Conservation (phyloP, 2,113 vertebrate genomes). For the Myanophis thanlyinensis region DNA sequence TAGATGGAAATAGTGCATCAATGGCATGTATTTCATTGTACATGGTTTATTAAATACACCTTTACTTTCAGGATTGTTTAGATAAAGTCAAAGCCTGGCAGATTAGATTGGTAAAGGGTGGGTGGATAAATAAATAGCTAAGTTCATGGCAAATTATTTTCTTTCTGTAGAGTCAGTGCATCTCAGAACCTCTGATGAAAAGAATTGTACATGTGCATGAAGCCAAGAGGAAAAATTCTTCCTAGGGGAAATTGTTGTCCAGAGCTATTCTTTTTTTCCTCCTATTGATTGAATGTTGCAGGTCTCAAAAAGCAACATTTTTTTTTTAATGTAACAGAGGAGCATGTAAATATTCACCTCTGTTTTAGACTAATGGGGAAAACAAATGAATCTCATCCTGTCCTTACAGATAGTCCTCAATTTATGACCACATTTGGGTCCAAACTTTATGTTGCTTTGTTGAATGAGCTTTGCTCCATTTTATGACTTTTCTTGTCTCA, state of each 20-base stretch:
- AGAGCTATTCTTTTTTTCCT: neutral
- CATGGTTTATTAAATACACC: neutral
- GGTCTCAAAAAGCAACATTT: neutral
- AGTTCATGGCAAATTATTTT: neutral
- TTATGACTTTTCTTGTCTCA: neutral
- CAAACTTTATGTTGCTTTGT: neutral
- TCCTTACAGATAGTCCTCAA: neutral
- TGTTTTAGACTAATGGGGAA: neutral
- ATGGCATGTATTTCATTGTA: rapidly evolving
- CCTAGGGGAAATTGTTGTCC: neutral
- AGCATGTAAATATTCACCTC: rapidly evolving
- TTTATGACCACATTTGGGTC: neutral
- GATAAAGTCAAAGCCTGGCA: constrained; percentile 14
- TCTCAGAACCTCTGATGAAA: rapidly evolving
- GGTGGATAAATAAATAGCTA: constrained; percentile 9
- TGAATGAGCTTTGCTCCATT: neutral
- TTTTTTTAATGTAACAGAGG: neutral
- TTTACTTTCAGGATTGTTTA: neutral
- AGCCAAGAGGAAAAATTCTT: neutral
- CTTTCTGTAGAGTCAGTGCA: neutral
- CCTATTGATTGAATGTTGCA: neutral
- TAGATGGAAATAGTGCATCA: neutral
- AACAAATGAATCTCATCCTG: rapidly evolving
- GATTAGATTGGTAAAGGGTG: neutral
- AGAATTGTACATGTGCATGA: rapidly evolving